Percentiles rank a stretch among this genome's conserved stretches.
phyloP scores from a whole-genome alignment of 2,113 vertebrate species.

The Nestor notabilis region DNA sequence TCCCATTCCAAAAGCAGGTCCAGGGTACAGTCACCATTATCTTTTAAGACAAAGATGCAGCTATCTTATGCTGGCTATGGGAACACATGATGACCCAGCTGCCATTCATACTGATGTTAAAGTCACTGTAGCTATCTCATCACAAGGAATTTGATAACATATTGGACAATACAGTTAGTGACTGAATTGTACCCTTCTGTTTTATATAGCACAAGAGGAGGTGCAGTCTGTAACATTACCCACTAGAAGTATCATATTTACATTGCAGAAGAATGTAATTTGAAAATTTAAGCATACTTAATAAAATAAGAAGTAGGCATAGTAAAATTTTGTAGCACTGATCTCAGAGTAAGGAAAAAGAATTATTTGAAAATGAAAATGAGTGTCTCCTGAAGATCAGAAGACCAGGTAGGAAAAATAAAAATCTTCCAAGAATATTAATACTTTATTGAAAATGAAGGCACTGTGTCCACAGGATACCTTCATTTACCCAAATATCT shows the following conservation, averaged over 20 bases:
- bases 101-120: neutral
- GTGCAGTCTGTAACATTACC: neutral
- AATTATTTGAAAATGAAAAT: constrained; percentile 7
- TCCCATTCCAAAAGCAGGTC: neutral
- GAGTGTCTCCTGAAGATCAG: neutral
- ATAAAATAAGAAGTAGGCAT: constrained; percentile 18
- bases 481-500: neutral
- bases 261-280: neutral
- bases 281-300: constrained; percentile 31
- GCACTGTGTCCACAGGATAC: neutral
- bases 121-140: neutral
- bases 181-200: neutral
- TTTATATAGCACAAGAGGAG: neutral
- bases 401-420: neutral
- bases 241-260: neutral
- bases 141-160: neutral
- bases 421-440: neutral
- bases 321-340: constrained; percentile 28
- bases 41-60: neutral
- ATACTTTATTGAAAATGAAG: neutral
- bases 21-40: neutral
- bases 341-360: neutral
- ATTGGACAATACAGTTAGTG: neutral
- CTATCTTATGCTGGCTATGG: neutral
- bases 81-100: neutral